Evolutionary conservation across 2,888 invertebrate genomes (phyloP), one percentile per base, ranked within the genome.

Genomic region (Drosophila fulvimacula): DNA sequence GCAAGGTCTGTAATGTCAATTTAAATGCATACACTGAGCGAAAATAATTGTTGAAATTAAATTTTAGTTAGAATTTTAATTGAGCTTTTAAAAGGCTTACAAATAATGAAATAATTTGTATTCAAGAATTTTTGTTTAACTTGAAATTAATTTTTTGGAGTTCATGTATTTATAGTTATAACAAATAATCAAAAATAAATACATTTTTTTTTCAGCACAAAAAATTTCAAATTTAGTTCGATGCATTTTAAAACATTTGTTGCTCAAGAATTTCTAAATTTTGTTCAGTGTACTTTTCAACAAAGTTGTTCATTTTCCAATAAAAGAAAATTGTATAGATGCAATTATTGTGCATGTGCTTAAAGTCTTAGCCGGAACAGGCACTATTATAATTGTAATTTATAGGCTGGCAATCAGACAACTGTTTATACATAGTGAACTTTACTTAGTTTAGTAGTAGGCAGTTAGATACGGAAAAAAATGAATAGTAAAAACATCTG

Each of bases 401-500:
- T 30, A 24, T 24, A 13, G 13, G 11, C 27, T 27, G 17, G 13
- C 21, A 42, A 56, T 19, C 41, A 15, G 42, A 36, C 27, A 9
- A 5, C 19, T 21, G 2, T 21, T 19, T 34, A 21, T 21, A 34
- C 4, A 15, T 5, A 19, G 5, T 51, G 6, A 19, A 13, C 48
- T 53, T 52, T 5, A 27, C 21, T 42, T 32, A 34, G 30, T 21
- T 34, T 32, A 32, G 27, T 21, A n/a, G 24, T 11, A 24, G 17
- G 17, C 2, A 27, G 36, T 39, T 53, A 27, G 21, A n/a, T 3
- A 17, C 7, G 24, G n/a, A 57, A 38, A 32, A 32, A 24, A 27
- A 34, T 56, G 41, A 30, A 60, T 17, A n/a, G 21, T 44, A 21
- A 60, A 59, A 69, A 72, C 62, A 67, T 53, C 63, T 60, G 65